Evolutionary conservation across 2,797 vertebrate species (phyloP).

Genomic region (Rhadinocentrus ornatus): DNA sequence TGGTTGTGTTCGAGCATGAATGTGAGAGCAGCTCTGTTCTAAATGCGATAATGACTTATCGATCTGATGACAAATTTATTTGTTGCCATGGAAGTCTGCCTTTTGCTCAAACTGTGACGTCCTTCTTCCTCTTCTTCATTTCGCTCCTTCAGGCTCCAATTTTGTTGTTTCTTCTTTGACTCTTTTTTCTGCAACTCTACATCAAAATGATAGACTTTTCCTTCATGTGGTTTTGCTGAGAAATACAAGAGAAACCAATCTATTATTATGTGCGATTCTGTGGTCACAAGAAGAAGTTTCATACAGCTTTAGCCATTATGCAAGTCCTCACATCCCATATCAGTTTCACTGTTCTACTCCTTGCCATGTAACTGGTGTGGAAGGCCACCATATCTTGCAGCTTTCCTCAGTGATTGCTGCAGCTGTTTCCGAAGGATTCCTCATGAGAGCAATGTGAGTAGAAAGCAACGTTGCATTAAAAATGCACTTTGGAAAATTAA

Average conservation of each 20-base stretch:
- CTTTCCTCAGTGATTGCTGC: slow-evolving; percentile 40
- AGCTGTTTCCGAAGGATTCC: slow-evolving; percentile 53
- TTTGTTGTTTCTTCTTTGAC: slow-evolving; percentile 28
- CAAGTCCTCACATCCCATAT: slow-evolving; percentile 61
- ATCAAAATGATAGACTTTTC: slow-evolving; percentile 31
- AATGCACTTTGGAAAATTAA: slow-evolving; percentile 58
- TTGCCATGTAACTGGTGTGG: slow-evolving; percentile 51
- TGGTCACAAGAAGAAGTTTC: slow-evolving; percentile 61
- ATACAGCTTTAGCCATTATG: slow-evolving; percentile 47
- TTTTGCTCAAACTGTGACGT: slow-evolving; percentile 27
- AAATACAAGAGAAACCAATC: slow-evolving; percentile 57
- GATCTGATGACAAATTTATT: slow-evolving; percentile 59
- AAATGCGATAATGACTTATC: slow-evolving; percentile 70
- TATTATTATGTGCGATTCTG: slow-evolving; percentile 63
- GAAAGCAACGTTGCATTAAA: slow-evolving; percentile 42
- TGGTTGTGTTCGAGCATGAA: slow-evolving; percentile 19
- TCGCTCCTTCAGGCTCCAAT: slow-evolving; percentile 26
- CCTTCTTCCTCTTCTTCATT: slow-evolving; percentile 19
- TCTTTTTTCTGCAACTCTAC: slow-evolving; percentile 12
- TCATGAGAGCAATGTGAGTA: slow-evolving; percentile 30
- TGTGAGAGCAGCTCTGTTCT: slow-evolving; percentile 38
- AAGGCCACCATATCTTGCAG: slow-evolving; percentile 58
- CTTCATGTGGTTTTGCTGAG: slow-evolving; percentile 61
- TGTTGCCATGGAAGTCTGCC: slow-evolving; percentile 45
- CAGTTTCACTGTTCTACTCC: slow-evolving; percentile 56